Evolutionary conservation across 2,797 vertebrate genomes (phyloP).

Genomic region (Melanogrammus aeglefinus): DNA sequence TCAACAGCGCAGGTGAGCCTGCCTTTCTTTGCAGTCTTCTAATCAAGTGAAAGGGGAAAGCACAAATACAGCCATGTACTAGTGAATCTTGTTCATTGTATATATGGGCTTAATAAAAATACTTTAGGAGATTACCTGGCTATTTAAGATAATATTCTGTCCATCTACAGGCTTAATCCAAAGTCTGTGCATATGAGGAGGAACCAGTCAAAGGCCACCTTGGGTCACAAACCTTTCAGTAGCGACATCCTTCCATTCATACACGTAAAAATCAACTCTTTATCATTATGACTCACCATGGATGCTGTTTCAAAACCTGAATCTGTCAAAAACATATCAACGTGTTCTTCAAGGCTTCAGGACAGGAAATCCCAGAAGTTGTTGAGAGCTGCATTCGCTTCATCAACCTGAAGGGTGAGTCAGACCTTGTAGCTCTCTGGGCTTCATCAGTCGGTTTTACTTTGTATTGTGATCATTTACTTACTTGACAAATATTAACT

Average conservation of each 20-base stretch:
- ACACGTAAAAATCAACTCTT: slow-evolving; percentile 63
- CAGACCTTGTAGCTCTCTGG: background rate
- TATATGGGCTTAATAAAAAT: background rate
- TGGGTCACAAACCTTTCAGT: slow-evolving; percentile 80
- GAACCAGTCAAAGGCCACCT: slow-evolving; percentile 61
- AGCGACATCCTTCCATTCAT: slow-evolving; percentile 83
- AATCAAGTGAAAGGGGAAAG: background rate
- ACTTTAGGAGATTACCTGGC: background rate
- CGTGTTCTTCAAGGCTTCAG: slow-evolving; percentile 72
- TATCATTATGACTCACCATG: background rate
- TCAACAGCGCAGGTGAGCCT: slow-evolving; percentile 46
- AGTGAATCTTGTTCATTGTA: background rate
- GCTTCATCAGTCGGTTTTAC: background rate
- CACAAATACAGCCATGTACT: background rate
- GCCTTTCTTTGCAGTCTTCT: background rate
- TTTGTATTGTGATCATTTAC: background rate
- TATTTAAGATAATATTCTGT: slow-evolving; percentile 11
- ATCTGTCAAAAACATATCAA: background rate
- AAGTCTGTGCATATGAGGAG: slow-evolving; percentile 66
- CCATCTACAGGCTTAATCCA: slow-evolving; percentile 47
- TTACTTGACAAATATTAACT: background rate
- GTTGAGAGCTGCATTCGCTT: slow-evolving; percentile 87
- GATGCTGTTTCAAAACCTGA: background rate
- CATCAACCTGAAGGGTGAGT: slow-evolving; percentile 85
- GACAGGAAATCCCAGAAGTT: slow-evolving; percentile 80